A percentile compares a stretch with the other conserved stretches of the same genome.
Conservation (phyloP, 2,797 vertebrate species). For the Spea hammondii region DNA sequence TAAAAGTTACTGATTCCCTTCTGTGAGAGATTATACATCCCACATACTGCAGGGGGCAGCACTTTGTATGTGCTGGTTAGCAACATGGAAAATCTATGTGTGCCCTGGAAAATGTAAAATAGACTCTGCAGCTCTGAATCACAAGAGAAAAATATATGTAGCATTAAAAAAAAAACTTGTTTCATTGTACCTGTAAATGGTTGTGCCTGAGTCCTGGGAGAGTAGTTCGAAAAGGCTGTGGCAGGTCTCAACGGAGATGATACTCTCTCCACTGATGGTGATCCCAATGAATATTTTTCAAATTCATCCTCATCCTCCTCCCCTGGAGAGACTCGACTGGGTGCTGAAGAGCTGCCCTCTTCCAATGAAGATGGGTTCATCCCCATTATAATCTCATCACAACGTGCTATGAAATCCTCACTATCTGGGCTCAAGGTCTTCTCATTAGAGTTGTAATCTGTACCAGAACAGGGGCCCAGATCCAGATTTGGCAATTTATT, state of each 20-base stretch:
- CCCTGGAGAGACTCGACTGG: slow-evolving; percentile 57
- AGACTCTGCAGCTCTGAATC: too few relatives aligned
- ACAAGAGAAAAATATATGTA: too few relatives aligned
- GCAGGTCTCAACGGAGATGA: slow-evolving; percentile 71
- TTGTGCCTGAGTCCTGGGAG: slow-evolving; percentile 63
- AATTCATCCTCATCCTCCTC: slow-evolving; percentile 79
- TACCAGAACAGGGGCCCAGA: slow-evolving; percentile 35
- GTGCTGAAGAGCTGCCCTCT: slow-evolving; percentile 47
- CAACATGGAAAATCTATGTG: too few relatives aligned
- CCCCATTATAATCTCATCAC: slow-evolving; percentile 85
- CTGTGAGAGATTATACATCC: too few relatives aligned
- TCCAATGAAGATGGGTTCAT: slow-evolving; percentile 67
- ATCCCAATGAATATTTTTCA: slow-evolving; percentile 75
- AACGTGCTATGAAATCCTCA: slow-evolving; percentile 83
- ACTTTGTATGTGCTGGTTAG: too few relatives aligned
- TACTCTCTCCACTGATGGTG: slow-evolving; percentile 75
- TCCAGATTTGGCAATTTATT: slow-evolving; percentile 39
- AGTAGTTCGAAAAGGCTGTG: slow-evolving; percentile 48
- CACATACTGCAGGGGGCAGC: too few relatives aligned
- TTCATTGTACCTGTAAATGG: slow-evolving; percentile 86
- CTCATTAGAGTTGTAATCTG: slow-evolving; percentile 58
- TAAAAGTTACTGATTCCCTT: too few relatives aligned
- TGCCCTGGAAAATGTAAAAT: too few relatives aligned
- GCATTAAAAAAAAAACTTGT: too few relatives aligned
- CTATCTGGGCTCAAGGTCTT: slow-evolving; percentile 56